Base-by-base conservation (phyloP, 2,888 invertebrate genomes). In the Pollenia labialis region DNA sequence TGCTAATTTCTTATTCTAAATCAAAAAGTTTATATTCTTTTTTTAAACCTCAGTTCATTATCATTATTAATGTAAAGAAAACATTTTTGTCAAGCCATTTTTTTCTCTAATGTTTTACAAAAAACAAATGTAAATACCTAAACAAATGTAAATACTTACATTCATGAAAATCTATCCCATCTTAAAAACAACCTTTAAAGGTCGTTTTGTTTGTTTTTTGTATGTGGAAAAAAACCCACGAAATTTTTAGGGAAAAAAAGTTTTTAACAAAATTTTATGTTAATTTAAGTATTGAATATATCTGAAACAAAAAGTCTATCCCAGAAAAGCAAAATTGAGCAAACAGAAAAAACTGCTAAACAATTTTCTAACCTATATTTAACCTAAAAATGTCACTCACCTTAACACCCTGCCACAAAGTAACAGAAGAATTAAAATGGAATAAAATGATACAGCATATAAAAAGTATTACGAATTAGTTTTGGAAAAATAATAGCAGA, bases 361-460 rank as follows among this genome's bases (percentile, higher is more conserved):
- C 18, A 76, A 79, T 60, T 77, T 80, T 83, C 60, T 86, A 86
- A 86, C 86, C 86, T 83, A 83, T 86, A 86, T 86, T 86, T 86
- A 86, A 86, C 86, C 86, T 83, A 83, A 86, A 86, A 86, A 86
- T 86, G 86, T 83, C 86, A 86, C 83, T 86, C 83, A 83, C 83
- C 80, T 83, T 76, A 83, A 83, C 86, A 86, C 86, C 86, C 75
- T 71, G 75, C 56, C 12, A 69, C 48, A 62, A 64, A 80, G 40
- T 32, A 54, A 75, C 68, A 48, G 32, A 58, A 69, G 46, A 79
- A 54, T 50, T 62, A 40, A 71, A 80, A 58, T 58, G 62, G 8
- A 75, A 18, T 62, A 16, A 77, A 72, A 72, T 56, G 64, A 64
- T 64, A 56, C 56, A 48, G 77, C 80, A 54, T 46, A 72, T 44